Evolutionary conservation across 2,797 vertebrate genomes (phyloP), one percentile per base, ranked within the genome.

Genomic region (Diglossa cyanea): DNA sequence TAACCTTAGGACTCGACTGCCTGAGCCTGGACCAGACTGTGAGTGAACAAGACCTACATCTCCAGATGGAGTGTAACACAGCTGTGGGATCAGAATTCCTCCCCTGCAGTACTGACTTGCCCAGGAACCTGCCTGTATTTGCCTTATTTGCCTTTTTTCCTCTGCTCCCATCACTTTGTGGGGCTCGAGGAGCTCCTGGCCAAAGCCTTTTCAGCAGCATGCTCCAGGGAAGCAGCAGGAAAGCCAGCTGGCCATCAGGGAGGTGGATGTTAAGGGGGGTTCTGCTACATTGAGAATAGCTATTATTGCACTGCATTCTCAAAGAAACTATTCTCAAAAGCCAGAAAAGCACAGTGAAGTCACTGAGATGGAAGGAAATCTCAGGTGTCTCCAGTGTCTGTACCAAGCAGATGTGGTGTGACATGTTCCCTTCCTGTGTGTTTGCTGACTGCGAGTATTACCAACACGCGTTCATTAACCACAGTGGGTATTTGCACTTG

Each of bases 21-120:
- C 48, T 16, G 28, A 57, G 13, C 35, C 5, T 5, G 39, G 39
- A 81, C 28, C 71, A 67, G 17, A 33, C 65, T 2, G 2, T 4
- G 25, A 62, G 13, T 30, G 6, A 42, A 28, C 11, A 44, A 30
- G 25, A 37, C 2, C 0, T 1, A 0, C 8, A 8, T 42, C 35
- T 88, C 39, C 28, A 47, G 10, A 30, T 4, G 4, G 30, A 63
- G n/a, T 6, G 5, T 50, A 57, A 55, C 33, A 5, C 0, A 0
- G 9, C 17, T 55, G 7, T 21, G 11, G 35, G 17, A 28, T 54
- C 47, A 24, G 18, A 28, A 50, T 15, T 62, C 23, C 17, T 75
- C 7, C 24, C n/a, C 13, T 47, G 40, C n/a, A 31, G 6, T 10
- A 10, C 35, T 66, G 6, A 25, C 28, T 39, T 55, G 21, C 10